These are phyloP conservation scores for Chelonia mydas DNA, from an alignment of 2,797 vertebrate species.

Conservation along the genomic window DNA sequence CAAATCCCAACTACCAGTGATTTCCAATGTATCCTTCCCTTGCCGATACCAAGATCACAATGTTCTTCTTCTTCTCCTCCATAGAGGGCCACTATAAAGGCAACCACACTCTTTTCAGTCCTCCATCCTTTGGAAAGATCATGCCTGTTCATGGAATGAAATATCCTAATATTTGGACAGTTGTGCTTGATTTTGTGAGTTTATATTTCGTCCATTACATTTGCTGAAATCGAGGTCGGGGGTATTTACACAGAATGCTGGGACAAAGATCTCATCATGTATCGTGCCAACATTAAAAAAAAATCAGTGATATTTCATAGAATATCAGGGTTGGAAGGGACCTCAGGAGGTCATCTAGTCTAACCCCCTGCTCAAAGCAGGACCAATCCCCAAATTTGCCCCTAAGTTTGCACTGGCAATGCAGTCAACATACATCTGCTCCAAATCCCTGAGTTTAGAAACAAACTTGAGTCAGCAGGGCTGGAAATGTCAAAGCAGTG, in stretches of 20 bases:
- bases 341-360: too few species aligned
- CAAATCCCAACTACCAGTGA: neutral
- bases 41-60: neutral
- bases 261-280: neutral
- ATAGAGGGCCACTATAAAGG: neutral
- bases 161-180: neutral
- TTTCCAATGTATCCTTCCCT: neutral
- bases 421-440: neutral
- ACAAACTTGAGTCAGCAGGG: neutral
- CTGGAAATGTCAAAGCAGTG: neutral
- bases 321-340: too few species aligned
- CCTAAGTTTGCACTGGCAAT: neutral
- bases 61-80: neutral
- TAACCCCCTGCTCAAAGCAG: too few species aligned
- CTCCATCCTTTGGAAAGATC: neutral
- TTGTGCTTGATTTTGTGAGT: neutral
- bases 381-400: neutral
- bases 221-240: neutral
- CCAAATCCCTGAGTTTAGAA: neutral
- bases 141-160: fast-evolving
- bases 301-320: neutral
- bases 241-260: fast-evolving
- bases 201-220: neutral
- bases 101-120: neutral
- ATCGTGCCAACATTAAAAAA: neutral